Evolutionary conservation across 1,140 invertebrate species (phyloP), one percentile per base, ranked within the genome.

Genomic region (Hermetia illucens): DNA sequence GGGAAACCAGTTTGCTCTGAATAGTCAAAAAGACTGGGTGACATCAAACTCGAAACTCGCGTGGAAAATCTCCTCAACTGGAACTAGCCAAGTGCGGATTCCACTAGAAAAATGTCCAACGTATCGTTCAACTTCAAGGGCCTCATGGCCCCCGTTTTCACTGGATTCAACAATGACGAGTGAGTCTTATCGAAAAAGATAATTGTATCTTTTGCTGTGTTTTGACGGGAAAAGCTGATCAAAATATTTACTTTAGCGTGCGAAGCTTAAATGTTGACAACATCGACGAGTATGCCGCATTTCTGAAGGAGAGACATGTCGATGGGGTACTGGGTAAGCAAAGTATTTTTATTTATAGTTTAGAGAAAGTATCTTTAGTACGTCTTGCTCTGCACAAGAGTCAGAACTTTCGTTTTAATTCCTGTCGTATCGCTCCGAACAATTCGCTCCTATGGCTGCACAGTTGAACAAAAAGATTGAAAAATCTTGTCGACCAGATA

Each of bases 61-160:
- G 21, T 34, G 29, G 24, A 31, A 34, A 42, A 41, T 38, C 44
- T 34, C 43, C 44, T 45, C 42, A 27, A 35, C 21, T 24, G 20
- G 13, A 12, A 34, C 29, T 40, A 41, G 44, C 45, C 45, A 45
- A 39, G 44, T 39, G 36, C 38, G 17, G 32, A 32, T 46, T 45
- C 44, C 39, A 24, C 9, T 46, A 25, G 19, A 29, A 45, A 45
- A 40, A 37, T 38, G 44, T 38, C 46, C 43, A 67, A 69, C 71
- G 46, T 43, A 45, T 45, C 43, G 46, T 55, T 65, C 55, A 50
- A 55, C 9, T 61, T 63, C 39, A 43, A 61, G 52, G 79, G 77
- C n/a, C 46, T 78, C 5, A 68, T 80, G 48, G 71, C 69, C 4
- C 77, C 78, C 1, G 75, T 79, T 2, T 77, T 81, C 31, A 76